A percentile compares a stretch with the other conserved stretches of the same genome.
These are phyloP conservation scores for Chromoteleia sp. DNA, from an alignment of 2,888 invertebrate species.

Conservation along the genomic window DNA sequence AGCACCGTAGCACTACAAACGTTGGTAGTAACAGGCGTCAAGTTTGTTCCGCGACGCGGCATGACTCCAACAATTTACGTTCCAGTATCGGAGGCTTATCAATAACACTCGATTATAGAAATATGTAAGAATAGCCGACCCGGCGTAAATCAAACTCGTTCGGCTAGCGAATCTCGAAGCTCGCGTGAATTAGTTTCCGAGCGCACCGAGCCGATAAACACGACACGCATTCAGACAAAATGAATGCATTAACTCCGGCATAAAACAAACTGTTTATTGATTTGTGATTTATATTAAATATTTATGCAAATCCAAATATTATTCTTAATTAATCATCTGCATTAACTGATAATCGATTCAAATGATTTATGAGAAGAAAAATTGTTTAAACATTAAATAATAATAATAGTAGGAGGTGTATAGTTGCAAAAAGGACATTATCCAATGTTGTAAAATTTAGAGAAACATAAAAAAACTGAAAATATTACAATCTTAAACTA, in stretches of 20 bases:
- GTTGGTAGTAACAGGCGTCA: conserved; percentile 41
- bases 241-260: conserved; percentile 42
- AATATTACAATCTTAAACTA: too few species aligned
- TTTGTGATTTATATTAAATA: conserved; percentile 63
- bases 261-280: conserved; percentile 65
- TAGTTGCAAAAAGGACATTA: too few species aligned
- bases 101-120: conserved; percentile 78
- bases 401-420: too few species aligned
- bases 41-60: conserved; percentile 44
- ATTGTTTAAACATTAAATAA: too few species aligned
- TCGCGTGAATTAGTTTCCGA: conserved; percentile 55
- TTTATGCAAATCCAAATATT: too few species aligned
- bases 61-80: conserved; percentile 72
- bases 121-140: conserved; percentile 73
- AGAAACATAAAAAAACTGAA: too few species aligned
- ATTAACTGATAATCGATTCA: too few species aligned
- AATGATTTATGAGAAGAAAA: too few species aligned
- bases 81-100: conserved; percentile 75
- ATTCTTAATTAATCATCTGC: too few species aligned
- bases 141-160: conserved; percentile 73
- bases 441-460: too few species aligned
- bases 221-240: conserved; percentile 53
- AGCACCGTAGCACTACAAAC: conserved; percentile 25
- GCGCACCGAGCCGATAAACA: conserved; percentile 47
- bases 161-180: conserved; percentile 63